Evolutionary conservation across 2,797 vertebrate species (phyloP), one percentile per base, ranked within the genome.

Genomic region (Sus cebifrons): DNA sequence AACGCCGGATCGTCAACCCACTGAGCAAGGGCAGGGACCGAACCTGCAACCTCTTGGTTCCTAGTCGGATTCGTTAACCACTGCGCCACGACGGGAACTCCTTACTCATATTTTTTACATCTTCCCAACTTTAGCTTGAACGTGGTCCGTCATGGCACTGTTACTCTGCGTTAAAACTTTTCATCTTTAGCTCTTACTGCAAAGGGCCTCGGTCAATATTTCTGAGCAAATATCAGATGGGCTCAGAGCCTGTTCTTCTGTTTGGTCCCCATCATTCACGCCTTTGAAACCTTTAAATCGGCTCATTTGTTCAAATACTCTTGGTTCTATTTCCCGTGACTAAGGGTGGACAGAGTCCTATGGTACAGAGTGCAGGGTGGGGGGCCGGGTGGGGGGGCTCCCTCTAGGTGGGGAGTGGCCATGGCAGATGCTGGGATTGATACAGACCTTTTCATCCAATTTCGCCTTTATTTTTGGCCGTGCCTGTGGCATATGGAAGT

Each of bases 231-330:
- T 40, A 15, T 64, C 62, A 81, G 92, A 60, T 52, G 49, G 86
- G 8, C 58, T 81, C 40, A 40, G 52, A 78, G 52, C 25, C 58
- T 52, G 20, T 65, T 81, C 67, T 89, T 74, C 10, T 20, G 52
- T 65, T 6, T 67, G 71, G n/a, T 11, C 17, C n/a, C 60, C 3
- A 52, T 62, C 44, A 4, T 15, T 58, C 25, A 32, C 44, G 77
- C 21, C 58, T 40, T 60, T 58, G 18, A 54, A 67, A 58, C 58
- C 21, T 23, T 11, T 29, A 49, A 25, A 68, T 20, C 32, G 64
- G 16, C 32, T 86, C 20, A 25, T 71, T 96, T 93, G 44, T 93
- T 92, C 67, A 64, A 7, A 32, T 85, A n/a, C 44, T 65, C 40
- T 73, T 52, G 13, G 32, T 78, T 78, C 18, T 10, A 70, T 32